Conservation (phyloP, 2,113 vertebrate genomes). For the Cygnus atratus region DNA sequence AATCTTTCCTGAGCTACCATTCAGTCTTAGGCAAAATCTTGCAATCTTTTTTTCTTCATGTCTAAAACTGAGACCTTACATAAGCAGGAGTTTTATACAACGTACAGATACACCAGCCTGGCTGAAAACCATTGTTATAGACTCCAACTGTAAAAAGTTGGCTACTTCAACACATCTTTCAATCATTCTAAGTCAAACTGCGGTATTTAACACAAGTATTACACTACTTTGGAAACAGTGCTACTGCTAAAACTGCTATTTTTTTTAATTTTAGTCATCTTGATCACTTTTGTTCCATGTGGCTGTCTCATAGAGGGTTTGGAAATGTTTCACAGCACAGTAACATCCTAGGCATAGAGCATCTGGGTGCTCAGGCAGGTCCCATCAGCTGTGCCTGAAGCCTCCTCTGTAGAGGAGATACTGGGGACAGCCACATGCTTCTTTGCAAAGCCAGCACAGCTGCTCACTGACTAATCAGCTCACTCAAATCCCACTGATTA, state of each 20-base stretch:
- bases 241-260: neutral
- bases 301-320: neutral
- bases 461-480: rapidly evolving
- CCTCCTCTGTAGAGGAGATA: neutral
- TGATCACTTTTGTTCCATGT: neutral
- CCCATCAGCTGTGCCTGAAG: neutral
- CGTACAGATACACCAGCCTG: neutral
- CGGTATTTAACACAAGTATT: neutral
- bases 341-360: neutral
- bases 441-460: neutral
- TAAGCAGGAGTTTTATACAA: neutral
- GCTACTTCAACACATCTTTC: neutral
- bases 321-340: neutral
- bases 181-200: neutral
- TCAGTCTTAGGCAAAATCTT: neutral
- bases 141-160: neutral
- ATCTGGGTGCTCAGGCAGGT: neutral
- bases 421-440: neutral
- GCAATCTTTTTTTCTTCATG: neutral
- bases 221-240: rapidly evolving
- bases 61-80: neutral
- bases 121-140: neutral
- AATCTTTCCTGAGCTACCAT: neutral
- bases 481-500: neutral
- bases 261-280: neutral